phyloP scores from a whole-genome alignment of 2,113 vertebrate species.

The Trogon surrucura region DNA sequence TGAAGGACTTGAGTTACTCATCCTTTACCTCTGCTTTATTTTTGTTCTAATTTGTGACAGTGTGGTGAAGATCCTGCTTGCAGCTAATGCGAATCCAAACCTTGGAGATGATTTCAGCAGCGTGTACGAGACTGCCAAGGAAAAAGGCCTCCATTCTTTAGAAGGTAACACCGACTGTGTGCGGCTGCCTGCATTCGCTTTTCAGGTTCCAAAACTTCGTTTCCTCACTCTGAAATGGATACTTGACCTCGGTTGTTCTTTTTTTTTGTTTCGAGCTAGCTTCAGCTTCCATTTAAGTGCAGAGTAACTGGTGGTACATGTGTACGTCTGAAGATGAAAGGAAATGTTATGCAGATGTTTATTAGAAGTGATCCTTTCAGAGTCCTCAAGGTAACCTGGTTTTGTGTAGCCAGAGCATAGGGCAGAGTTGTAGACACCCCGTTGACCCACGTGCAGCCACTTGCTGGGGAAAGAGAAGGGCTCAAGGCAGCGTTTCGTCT shows the following conservation, averaged over 20 bases:
- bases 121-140: conserved; percentile 90
- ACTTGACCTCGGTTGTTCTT: not conserved
- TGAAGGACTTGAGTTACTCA: not conserved
- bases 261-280: not conserved
- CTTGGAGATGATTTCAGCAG: conserved; percentile 93
- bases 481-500: not conserved
- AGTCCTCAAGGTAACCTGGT: not conserved
- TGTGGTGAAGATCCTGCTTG: conserved; percentile 85
- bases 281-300: not conserved
- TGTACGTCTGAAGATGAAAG: conserved; percentile 1
- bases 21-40: not conserved
- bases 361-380: conserved; percentile 5
- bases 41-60: conserved; percentile 54
- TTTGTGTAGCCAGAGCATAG: not conserved
- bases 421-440: not conserved
- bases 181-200: not conserved
- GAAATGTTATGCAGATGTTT: not conserved
- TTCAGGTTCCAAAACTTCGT: not conserved
- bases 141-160: conserved; percentile 91
- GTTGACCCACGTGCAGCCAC: not conserved
- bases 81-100: conserved; percentile 89
- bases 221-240: not conserved
- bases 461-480: not conserved
- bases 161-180: conserved; percentile 80
- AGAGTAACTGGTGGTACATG: not conserved